Evolutionary conservation across 1,140 invertebrate genomes (phyloP).

Genomic region (Orchesella cincta): DNA sequence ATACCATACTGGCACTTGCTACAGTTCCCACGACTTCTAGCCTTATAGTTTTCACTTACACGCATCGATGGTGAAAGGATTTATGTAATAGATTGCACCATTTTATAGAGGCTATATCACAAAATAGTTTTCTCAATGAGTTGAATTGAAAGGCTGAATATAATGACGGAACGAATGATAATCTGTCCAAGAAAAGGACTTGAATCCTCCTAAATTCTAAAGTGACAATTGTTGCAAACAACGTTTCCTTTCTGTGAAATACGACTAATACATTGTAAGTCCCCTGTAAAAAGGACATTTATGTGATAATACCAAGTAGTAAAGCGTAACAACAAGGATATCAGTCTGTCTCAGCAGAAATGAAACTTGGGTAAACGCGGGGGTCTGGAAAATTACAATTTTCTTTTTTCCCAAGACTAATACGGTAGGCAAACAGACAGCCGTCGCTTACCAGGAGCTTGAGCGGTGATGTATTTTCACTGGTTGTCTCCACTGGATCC

Average conservation of each 20-base stretch:
- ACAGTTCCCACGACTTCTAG: too few relatives aligned
- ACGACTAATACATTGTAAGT: not conserved
- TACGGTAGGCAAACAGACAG: not conserved
- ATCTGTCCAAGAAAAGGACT: too few relatives aligned
- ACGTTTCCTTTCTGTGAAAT: not conserved
- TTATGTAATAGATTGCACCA: too few relatives aligned
- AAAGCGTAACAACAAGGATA: not conserved
- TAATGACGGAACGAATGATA: not conserved
- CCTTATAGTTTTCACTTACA: too few relatives aligned
- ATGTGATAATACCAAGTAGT: not conserved
- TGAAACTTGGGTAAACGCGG: not conserved
- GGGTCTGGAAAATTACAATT: not conserved
- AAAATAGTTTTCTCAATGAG: too few relatives aligned
- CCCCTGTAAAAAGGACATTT: not conserved
- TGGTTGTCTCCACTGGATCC: slow-evolving; percentile 37
- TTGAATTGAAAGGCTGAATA: too few relatives aligned
- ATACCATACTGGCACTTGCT: too few relatives aligned
- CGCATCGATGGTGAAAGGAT: too few relatives aligned
- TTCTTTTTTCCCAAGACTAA: not conserved
- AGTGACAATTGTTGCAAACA: slow-evolving; percentile 5
- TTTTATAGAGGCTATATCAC: too few relatives aligned
- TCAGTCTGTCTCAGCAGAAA: not conserved
- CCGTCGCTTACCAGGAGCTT: slow-evolving; percentile 41
- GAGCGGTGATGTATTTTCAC: slow-evolving; percentile 32
- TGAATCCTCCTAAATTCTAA: slow-evolving; percentile 5